Evolutionary conservation across 2,113 vertebrate species (phyloP), one percentile per base, ranked within the genome.

Genomic region (Hylia prasina): DNA sequence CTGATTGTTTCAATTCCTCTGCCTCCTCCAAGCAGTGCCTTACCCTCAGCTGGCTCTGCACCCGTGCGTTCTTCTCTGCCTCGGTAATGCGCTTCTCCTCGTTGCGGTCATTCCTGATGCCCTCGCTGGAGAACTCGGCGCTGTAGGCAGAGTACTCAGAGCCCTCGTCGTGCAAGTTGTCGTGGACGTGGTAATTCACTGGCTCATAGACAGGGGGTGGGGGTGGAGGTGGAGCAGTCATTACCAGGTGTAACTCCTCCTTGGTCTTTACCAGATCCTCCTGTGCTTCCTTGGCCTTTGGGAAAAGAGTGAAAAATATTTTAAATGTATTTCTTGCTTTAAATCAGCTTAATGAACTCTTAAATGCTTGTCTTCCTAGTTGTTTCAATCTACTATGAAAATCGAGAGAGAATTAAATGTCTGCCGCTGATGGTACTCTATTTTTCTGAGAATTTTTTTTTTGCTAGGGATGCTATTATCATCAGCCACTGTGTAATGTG

Each of bases 11-110:
- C 47, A 10, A 3, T 53, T 33, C 14, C 35, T 66, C 15, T 17
- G 4, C 27, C 53, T 72, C 44, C 70, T 37, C 20, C 33, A 16
- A 11, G 27, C 23, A 4, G 13, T n/a, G 51, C 50, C 98, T 98
- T 96, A 99, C 99, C 99, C 97, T 96, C 91, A 99, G 98, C 85
- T 99, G 99, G 60, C 95, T 98, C 98, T 99, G 99, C 61, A 99
- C 99, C 0, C 99, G 99, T 61, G 99, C 98, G 1, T 99, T 99
- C 98, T 99, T 99, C 98, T 99, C 98, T 0, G 98, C 99, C 96
- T 99, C 99, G 0, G 99, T 99, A 66, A 99, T 54, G 21, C 99
- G 98, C 6, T 98, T 97, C 97, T 99, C 99, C 96, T 99, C 99
- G 0, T 98, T 97, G 96, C 98, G 99, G 97, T 99, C 98, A 4